Conservation (phyloP, 2,888 invertebrate species). For the Sabatieria punctata region DNA sequence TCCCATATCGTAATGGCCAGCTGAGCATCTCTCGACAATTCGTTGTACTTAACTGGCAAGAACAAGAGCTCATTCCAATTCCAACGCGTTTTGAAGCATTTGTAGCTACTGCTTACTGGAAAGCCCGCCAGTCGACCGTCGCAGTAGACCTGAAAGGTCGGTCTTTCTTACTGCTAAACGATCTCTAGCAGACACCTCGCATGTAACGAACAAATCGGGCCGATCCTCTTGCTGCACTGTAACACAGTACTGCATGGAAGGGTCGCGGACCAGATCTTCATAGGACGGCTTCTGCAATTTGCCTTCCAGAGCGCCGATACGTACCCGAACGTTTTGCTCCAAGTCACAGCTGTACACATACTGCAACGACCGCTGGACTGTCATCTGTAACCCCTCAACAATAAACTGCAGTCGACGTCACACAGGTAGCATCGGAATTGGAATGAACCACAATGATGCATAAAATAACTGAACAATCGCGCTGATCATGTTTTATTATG, state of each 20-base stretch:
- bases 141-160: conserved; percentile 42
- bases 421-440: too few relatives aligned
- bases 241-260: conserved; percentile 30
- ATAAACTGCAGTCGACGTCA: too few relatives aligned
- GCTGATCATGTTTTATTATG: too few relatives aligned
- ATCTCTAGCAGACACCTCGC: conserved; percentile 42
- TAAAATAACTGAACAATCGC: too few relatives aligned
- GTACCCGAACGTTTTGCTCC: conserved; percentile 66
- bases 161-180: neutral
- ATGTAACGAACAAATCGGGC: conserved; percentile 61
- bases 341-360: conserved; percentile 71
- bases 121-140: conserved; percentile 63
- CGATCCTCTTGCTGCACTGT: neutral
- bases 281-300: conserved; percentile 66
- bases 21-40: conserved; percentile 67
- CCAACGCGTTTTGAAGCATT: conserved; percentile 77
- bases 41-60: conserved; percentile 71
- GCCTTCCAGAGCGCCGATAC: conserved; percentile 86
- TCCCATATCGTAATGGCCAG: conserved; percentile 77
- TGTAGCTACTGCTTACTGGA: conserved; percentile 74
- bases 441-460: too few relatives aligned
- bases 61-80: conserved; percentile 97
- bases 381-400: too few relatives aligned
- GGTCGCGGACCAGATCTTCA: conserved; percentile 66
- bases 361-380: too few relatives aligned